A percentile compares a stretch with the other conserved stretches of the same genome.
phyloP scores from a whole-genome alignment of 2,797 vertebrate species.

The Danio choprae region DNA sequence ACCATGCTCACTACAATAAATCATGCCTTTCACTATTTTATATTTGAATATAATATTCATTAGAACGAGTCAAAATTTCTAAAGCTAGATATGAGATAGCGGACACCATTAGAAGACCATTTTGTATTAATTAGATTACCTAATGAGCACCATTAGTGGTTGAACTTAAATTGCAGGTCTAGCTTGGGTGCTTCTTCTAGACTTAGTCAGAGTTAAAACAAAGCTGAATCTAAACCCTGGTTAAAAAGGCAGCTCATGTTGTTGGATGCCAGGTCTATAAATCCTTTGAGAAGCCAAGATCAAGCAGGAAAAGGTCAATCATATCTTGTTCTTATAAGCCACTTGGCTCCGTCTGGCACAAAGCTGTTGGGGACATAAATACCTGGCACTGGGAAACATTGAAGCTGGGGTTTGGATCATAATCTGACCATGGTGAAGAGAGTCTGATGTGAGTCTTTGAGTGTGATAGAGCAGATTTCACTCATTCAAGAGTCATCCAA shows the following conservation, averaged over 20 bases:
- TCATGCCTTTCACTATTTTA: neutral
- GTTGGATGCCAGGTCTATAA: slow-evolving; percentile 38
- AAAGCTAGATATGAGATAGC: neutral
- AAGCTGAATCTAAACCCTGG: slow-evolving; percentile 16
- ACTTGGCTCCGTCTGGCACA: slow-evolving; percentile 30
- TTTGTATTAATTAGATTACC: neutral
- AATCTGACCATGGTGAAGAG: slow-evolving; percentile 34
- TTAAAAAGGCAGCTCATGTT: slow-evolving; percentile 31
- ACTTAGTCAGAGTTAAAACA: slow-evolving; percentile 10
- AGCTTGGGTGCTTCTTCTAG: slow-evolving; percentile 8
- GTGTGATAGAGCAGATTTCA: slow-evolving; percentile 7
- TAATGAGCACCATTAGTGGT: neutral
- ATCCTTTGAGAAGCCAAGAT: slow-evolving; percentile 38
- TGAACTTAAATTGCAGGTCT: neutral
- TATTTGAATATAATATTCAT: neutral
- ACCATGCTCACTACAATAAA: neutral
- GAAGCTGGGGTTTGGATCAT: neutral
- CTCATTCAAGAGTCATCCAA: slow-evolving; percentile 21
- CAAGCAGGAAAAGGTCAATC: slow-evolving; percentile 49
- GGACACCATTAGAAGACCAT: neutral
- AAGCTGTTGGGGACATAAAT: slow-evolving; percentile 26
- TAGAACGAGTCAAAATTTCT: neutral
- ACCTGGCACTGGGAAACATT: neutral
- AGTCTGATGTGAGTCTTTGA: slow-evolving; percentile 19
- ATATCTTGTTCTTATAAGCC: slow-evolving; percentile 42